A percentile compares a stretch with the other conserved stretches of the same genome.
These are phyloP conservation scores for Euura saliciscinereae DNA, from an alignment of 1,140 invertebrate genomes.

Conservation along the genomic window DNA sequence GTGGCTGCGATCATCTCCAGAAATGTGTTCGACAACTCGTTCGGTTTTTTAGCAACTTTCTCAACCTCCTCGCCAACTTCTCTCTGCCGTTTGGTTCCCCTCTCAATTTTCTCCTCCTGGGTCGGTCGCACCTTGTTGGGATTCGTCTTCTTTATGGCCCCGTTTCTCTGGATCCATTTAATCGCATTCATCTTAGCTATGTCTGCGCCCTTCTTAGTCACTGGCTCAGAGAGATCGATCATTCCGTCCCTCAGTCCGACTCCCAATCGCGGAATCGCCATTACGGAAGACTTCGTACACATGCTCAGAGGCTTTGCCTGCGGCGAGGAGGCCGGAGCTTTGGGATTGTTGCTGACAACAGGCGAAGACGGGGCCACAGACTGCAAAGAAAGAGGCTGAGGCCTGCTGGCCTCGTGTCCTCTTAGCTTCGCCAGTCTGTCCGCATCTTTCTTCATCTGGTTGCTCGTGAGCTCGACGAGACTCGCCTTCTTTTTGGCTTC, in stretches of 20 bases:
- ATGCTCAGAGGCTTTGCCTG: not conserved
- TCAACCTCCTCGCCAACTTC: conserved; percentile 57
- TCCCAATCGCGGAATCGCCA: conserved; percentile 47
- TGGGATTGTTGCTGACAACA: not conserved
- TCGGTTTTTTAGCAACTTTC: conserved; percentile 54
- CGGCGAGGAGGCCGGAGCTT: not conserved
- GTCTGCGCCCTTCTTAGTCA: conserved; percentile 61
- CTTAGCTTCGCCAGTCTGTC: conserved; percentile 66
- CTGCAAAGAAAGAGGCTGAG: not conserved
- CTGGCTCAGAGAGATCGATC: conserved; percentile 69
- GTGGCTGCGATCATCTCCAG: conserved; percentile 80
- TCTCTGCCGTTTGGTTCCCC: conserved; percentile 57
- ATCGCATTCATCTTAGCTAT: conserved; percentile 73
- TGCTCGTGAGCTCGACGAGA: conserved; percentile 63
- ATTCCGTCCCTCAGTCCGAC: conserved; percentile 55
- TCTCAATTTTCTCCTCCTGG: conserved; percentile 62
- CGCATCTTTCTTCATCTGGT: conserved; percentile 65
- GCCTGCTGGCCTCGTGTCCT: conserved; percentile 19
- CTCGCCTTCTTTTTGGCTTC: conserved; percentile 44
- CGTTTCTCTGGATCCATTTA: conserved; percentile 68
- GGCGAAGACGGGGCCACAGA: not conserved
- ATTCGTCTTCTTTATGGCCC: conserved; percentile 69
- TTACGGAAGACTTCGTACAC: not conserved
- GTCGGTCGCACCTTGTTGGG: conserved; percentile 68
- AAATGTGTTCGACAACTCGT: conserved; percentile 70